Conservation (phyloP, 2,113 vertebrate species). For the Octodon degus region DNA sequence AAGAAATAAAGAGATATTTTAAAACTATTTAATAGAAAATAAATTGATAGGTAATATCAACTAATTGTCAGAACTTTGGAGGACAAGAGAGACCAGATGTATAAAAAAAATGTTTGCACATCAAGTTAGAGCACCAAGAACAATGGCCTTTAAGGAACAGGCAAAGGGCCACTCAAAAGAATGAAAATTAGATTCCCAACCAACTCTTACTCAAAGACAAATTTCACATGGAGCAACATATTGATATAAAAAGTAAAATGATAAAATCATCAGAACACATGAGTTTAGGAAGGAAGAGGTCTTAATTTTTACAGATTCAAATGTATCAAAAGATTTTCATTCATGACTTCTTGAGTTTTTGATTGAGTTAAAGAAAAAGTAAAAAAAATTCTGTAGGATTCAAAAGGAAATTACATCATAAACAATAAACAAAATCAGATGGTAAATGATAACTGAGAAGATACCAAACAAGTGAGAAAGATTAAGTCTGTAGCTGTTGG, state of each 20-base stretch:
- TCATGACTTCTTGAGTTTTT: background rate
- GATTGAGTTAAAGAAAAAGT: constrained; percentile 36
- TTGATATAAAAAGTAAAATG: background rate
- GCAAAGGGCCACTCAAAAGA: background rate
- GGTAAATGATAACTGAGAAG: constrained; percentile 30
- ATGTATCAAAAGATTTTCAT: constrained; percentile 16
- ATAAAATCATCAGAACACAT: constrained; percentile 27
- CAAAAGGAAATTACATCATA: background rate
- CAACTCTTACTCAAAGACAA: background rate
- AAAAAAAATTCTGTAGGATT: background rate
- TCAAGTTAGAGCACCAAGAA: background rate
- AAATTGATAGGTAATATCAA: background rate
- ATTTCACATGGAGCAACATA: constrained; percentile 6
- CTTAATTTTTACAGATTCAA: background rate
- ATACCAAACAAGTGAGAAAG: background rate
- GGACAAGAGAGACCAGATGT: background rate
- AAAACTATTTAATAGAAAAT: background rate
- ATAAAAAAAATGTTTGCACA: background rate
- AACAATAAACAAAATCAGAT: constrained; percentile 25
- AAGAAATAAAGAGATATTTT: background rate
- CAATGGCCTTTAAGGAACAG: background rate
- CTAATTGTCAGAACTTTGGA: background rate
- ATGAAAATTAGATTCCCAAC: background rate
- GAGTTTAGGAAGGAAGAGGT: background rate
- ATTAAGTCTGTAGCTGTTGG: background rate